Base-by-base conservation (phyloP, 2,888 invertebrate species). In the Andrena praecox region DNA sequence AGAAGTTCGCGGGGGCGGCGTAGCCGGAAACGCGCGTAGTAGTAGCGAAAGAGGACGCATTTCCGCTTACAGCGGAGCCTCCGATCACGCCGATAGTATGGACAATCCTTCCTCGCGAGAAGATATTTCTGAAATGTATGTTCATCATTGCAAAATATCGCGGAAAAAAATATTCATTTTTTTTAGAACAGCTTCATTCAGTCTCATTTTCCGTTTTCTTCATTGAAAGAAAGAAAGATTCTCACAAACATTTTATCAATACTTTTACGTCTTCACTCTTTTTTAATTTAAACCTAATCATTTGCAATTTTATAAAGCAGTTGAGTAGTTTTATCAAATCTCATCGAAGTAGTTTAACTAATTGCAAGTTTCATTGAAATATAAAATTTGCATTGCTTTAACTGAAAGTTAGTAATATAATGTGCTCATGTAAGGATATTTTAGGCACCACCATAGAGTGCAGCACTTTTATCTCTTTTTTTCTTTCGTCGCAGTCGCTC, bases 111-210 rank as follows among this genome's bases (percentile, higher is more conserved):
- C 93, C 52, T 93, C 93, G 62, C 91, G 93, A 85, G 94, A 94
- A 89, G 94, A 94, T 87, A 93, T 93, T 82, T 92, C 93, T 56
- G 94, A 93, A 91, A 93, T 93, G 94, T 93, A 92, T 75, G 93
- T 91, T 84, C 20, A 66, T 67, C 50, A 62, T 73, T 76, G 12
- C 42, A 54, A n/a, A n/a, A 67, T 2, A 70, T 59, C 50, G 24
- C 56, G 16, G 33, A 59, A 48, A 72, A 29, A 8, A 20, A 74
- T 12, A 54, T 33, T 72, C 7, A 63, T 50, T 52, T 12, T 8
- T 66, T 1, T 52, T 16, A 7, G 20, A 42, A 42, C 33, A 33
- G 20, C 24, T 56, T 10, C 27, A 10, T 56, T 10, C 27, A 10
- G 10, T 24, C 24, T 56, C 27, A 10, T 10, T 56, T 56, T 56